Percentiles rank a stretch among this genome's conserved stretches.
Conservation (phyloP, 2,113 vertebrate genomes). For the Myrmophylax atrothorax region DNA sequence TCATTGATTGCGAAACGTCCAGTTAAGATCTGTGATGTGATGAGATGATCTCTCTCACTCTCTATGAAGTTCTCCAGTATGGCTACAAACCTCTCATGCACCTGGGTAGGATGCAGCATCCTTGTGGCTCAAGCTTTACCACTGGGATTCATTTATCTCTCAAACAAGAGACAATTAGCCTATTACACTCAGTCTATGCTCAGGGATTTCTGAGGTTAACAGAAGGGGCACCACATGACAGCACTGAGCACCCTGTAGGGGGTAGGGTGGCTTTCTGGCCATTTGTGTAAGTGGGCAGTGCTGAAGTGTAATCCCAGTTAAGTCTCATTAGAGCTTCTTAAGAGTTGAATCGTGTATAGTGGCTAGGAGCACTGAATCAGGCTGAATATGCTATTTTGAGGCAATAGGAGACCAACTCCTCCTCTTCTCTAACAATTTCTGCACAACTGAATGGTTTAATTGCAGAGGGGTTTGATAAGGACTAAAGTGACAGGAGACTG, state of each 20-base stretch:
- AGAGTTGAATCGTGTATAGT: constrained; percentile 18
- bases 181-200: not conserved
- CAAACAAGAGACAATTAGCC: constrained; percentile 24
- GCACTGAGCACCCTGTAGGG: not conserved
- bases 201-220: constrained; percentile 61
- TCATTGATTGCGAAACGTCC: not conserved
- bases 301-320: constrained; percentile 49
- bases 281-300: constrained; percentile 59
- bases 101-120: not conserved
- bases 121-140: not conserved
- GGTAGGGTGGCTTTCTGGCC: constrained; percentile 34
- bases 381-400: constrained; percentile 22
- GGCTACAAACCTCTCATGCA: not conserved
- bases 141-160: not conserved
- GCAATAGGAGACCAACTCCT: not conserved
- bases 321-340: constrained; percentile 66
- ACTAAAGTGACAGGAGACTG: not conserved
- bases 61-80: not conserved
- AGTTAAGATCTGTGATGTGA: not conserved
- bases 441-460: not conserved
- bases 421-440: not conserved
- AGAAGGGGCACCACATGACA: constrained; percentile 39
- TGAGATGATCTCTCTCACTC: not conserved
- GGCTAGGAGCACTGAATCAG: constrained; percentile 36
- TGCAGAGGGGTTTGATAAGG: not conserved